phyloP scores from a whole-genome alignment of 2,113 vertebrate species.

The Prietella phreatophila region DNA sequence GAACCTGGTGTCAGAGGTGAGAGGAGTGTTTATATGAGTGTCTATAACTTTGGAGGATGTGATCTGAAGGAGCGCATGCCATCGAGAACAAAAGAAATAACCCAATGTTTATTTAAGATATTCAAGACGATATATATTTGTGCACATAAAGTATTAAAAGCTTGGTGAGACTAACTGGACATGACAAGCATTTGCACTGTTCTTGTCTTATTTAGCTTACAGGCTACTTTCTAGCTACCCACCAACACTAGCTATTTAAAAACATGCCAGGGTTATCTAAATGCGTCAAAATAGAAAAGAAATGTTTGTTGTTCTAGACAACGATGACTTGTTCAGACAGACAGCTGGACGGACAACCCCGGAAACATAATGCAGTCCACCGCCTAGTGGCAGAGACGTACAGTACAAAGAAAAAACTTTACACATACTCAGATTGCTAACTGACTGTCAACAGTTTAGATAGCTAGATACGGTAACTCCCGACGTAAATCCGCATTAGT shows the following conservation, averaged over 20 bases:
- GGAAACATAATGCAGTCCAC: not conserved
- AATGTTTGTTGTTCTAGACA: not conserved
- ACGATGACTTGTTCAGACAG: not conserved
- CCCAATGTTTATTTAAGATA: not conserved
- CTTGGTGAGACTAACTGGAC: not conserved
- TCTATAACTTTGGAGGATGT: not conserved
- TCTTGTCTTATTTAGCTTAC: not conserved
- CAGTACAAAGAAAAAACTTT: not conserved
- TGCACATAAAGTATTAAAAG: not conserved
- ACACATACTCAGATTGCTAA: not conserved
- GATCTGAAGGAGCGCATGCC: not conserved
- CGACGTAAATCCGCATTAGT: no score
- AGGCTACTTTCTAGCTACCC: not conserved
- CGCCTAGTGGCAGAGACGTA: not conserved
- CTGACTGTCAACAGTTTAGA: not conserved
- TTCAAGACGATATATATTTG: not conserved
- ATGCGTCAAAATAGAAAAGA: not conserved
- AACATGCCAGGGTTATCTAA: not conserved
- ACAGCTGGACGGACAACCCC: not conserved
- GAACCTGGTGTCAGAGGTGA: conserved; percentile 7
- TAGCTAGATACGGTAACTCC: not conserved
- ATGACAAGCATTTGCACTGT: not conserved
- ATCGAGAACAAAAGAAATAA: not conserved
- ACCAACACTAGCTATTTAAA: not conserved
- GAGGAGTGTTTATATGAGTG: not conserved